Evolutionary conservation across 2,113 vertebrate species (phyloP), one percentile per base, ranked within the genome.

Genomic region (Boleophthalmus pectinirostris): DNA sequence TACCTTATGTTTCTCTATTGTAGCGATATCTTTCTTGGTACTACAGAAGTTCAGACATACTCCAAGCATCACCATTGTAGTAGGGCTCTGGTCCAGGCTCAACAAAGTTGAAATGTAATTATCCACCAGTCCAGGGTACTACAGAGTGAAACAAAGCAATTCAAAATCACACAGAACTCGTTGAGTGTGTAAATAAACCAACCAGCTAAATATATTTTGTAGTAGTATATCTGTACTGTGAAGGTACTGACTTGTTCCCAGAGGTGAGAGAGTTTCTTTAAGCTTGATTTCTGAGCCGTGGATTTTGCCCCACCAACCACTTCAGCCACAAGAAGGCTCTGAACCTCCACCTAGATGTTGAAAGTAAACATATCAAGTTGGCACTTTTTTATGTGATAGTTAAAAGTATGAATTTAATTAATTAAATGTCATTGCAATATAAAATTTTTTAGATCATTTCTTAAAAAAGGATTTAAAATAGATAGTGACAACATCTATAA

Each of bases 271-370:
- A 99, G 80, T 53, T 93, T 96, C 90, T 97, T 99, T 69, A 95
- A 85, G 0, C 91, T 94, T 0, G 96, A 94, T 46, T 92, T 90
- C 78, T 96, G 92, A 0, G 95, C 94, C 0, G 94, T 96, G 77
- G 87, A 93, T 54, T 95, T 95, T 68, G 95, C 97, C 73, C 96
- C 97, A 3, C 97, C 98, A 70, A 98, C 87, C 53, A 97, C 95
- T 85, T 98, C 97, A 60, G 96, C 82, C 51, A 97, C 84, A 9
- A 99, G 94, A 83, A 97, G 90, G 77, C 96, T 96, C 88, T 99
- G 97, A 77, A 97, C 95, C 77, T 98, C 97, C 82, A 99, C 95
- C 98, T 99, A 87, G 35, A 45, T n/a, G 10, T 20, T n/a, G 21
- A 54, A 54, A 9, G n/a, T 10, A 21, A 54, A 3, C 1, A 10